Evolutionary conservation across 2,888 invertebrate species (phyloP), one percentile per base, ranked within the genome.

Genomic region (Chaetoderma sp.): DNA sequence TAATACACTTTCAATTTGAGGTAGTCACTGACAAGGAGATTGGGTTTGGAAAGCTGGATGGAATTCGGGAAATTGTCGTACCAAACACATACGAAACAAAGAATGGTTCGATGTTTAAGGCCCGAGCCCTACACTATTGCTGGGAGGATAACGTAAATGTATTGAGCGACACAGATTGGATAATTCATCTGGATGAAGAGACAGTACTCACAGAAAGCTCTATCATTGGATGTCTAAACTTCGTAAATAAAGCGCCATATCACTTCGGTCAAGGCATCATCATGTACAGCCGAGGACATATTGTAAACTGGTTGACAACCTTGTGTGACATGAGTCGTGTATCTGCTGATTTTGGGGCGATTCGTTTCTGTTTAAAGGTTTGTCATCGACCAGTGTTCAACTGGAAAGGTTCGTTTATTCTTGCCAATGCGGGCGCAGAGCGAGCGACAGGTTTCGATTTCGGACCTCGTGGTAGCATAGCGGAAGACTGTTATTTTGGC

Each of bases 341-440:
- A 23, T 80, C 80, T 5, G 72, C 78, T 42, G 82, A 78, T 60
- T 78, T 67, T 50, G 75, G 74, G 30, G 68, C 71, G 65, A 70
- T 75, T 28, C 64, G 73, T 47, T 81, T 72, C 65, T 69, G 71
- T 23, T 61, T 79, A 39, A 74, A 74, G 33, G 73, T 66, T 61
- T 71, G 78, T 21, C 73, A 77, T 32, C 73, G 72, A 42, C 82
- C 82, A 27, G 58, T 79, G 10, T 79, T 80, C 56, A 79, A 78
- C 57, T 80, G 80, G 80, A 82, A 82, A 60, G 82, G 80, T 5
- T 80, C 79, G n/a, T 82, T 78, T 67, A 77, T 82, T 57, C 80
- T 82, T 1, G 75, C 79, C 4, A 79, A 76, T 57, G 79, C 76
- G 1, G 78, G 72, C 5, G 75, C 78, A 5, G 82, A 82, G 59